Conservation (phyloP, 2,113 vertebrate genomes). For the Salvelinus namaycush region DNA sequence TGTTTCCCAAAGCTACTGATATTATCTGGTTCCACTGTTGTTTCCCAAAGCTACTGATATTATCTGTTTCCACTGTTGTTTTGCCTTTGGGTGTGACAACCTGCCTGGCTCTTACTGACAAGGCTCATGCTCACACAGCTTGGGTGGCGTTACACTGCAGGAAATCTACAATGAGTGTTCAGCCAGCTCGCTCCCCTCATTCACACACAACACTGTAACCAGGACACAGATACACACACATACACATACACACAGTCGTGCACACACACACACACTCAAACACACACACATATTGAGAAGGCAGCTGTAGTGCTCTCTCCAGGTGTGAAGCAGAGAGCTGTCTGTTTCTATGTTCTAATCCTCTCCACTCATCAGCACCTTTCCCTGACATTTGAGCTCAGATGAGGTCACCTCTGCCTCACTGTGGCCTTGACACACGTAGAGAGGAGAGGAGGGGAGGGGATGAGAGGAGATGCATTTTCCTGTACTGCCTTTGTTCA, state of each 20-base stretch:
- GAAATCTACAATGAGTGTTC: not conserved
- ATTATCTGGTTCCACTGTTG: no score
- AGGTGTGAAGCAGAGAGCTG: not conserved
- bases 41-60: not conserved
- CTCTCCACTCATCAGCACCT: conserved; percentile 35
- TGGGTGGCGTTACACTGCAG: not conserved
- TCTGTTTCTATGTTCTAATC: conserved; percentile 13
- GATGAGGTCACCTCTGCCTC: conserved; percentile 34
- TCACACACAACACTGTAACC: not conserved
- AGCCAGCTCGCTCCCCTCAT: not conserved
- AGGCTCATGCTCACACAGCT: not conserved
- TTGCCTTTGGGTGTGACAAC: not conserved
- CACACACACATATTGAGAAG: not conserved
- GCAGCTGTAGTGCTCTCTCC: not conserved
- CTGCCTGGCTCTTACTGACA: not conserved
- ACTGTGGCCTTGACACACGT: conserved; percentile 12
- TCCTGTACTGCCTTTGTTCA: not conserved
- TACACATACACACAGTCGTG: not conserved
- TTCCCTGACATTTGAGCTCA: conserved; percentile 28
- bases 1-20: no score
- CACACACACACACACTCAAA: not conserved
- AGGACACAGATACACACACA: conserved; percentile 4
- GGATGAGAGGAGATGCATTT: not conserved
- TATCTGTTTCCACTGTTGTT: not conserved
- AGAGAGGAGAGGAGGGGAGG: not conserved